phyloP scores from a whole-genome alignment of 1,140 invertebrate genomes.

The Zophobas morio region DNA sequence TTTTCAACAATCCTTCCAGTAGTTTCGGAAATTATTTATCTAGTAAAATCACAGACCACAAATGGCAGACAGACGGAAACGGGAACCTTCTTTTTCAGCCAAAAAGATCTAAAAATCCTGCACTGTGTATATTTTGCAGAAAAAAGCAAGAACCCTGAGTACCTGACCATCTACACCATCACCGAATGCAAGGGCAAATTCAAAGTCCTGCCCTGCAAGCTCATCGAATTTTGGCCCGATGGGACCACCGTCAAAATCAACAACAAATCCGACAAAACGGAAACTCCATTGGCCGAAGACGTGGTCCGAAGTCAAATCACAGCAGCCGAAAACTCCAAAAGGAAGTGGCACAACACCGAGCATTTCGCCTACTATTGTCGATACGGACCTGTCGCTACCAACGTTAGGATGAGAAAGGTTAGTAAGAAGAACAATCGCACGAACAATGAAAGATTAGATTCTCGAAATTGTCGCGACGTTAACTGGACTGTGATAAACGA shows the following conservation, averaged over 20 bases:
- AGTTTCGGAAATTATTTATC: too few relatives aligned
- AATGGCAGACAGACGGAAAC: too few relatives aligned
- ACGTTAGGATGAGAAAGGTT: conserved; percentile 77
- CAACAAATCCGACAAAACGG: conserved; percentile 78
- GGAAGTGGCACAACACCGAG: conserved; percentile 78
- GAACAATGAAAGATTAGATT: conserved; percentile 13
- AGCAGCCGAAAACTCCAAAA: conserved; percentile 67
- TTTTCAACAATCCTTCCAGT: too few relatives aligned
- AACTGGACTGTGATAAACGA: too few relatives aligned
- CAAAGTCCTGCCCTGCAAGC: conserved; percentile 73
- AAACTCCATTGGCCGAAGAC: conserved; percentile 75
- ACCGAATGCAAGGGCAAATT: conserved; percentile 74
- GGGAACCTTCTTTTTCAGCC: too few relatives aligned
- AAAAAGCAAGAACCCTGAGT: conserved; percentile 79
- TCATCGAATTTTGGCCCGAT: conserved; percentile 77
- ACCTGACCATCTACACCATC: conserved; percentile 77
- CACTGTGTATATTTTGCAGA: conserved; percentile 67
- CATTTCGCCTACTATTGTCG: conserved; percentile 80
- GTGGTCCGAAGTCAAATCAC: conserved; percentile 76
- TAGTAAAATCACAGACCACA: too few relatives aligned
- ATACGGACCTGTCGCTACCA: conserved; percentile 75
- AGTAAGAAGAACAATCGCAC: conserved; percentile 49
- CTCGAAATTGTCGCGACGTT: not conserved
- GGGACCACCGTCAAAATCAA: conserved; percentile 78
- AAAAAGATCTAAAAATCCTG: not conserved